Conservation (phyloP, 2,113 vertebrate species). For the Sphaerodactylus townsendi region DNA sequence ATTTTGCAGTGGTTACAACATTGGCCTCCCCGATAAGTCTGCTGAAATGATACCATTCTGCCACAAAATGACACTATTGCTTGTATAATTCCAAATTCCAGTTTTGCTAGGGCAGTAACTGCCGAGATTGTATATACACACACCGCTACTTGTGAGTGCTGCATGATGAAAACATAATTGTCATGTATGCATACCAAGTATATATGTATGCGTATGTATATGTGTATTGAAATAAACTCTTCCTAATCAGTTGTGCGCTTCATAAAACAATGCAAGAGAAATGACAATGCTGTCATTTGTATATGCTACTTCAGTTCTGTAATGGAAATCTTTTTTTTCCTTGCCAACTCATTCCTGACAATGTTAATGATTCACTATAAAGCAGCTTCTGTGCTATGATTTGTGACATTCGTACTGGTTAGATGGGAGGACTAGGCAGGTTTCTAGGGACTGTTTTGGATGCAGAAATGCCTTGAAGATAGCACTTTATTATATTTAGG, state of each 20-base stretch:
- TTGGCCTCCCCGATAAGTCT: constrained; percentile 33
- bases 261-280: constrained; percentile 75
- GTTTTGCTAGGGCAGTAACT: constrained; percentile 47
- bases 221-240: constrained; percentile 66
- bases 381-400: constrained; percentile 90
- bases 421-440: constrained; percentile 89
- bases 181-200: constrained; percentile 54
- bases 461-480: constrained; percentile 97
- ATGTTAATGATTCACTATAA: constrained; percentile 98
- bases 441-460: constrained; percentile 96
- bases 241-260: constrained; percentile 76
- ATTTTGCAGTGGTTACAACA: constrained; percentile 19
- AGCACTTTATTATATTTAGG: constrained; percentile 99
- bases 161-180: constrained; percentile 66
- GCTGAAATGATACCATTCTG: constrained; percentile 21
- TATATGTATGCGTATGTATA: constrained; percentile 39
- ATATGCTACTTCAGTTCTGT: constrained; percentile 77
- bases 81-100: constrained; percentile 38
- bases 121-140: constrained; percentile 8
- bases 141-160: constrained; percentile 49
- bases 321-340: constrained; percentile 81
- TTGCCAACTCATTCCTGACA: constrained; percentile 95
- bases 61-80: constrained; percentile 50
- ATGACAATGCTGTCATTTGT: constrained; percentile 83
- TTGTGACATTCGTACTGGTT: constrained; percentile 95